Conservation (phyloP, 2,113 vertebrate genomes). For the Jacana jacana region DNA sequence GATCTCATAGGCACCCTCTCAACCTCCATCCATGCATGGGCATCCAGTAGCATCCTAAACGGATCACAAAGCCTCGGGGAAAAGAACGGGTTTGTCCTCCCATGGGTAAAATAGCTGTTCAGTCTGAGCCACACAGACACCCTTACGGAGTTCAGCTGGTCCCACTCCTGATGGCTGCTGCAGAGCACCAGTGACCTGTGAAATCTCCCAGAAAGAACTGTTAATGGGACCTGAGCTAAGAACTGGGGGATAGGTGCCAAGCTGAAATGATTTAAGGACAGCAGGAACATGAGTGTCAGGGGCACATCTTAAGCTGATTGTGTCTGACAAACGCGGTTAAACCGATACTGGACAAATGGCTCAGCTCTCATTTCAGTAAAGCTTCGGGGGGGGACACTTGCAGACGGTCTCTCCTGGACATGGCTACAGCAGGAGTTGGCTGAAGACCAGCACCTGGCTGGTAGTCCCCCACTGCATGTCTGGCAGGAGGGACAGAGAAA, state of each 20-base stretch:
- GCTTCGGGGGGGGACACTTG: neutral
- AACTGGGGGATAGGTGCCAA: neutral
- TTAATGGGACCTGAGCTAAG: neutral
- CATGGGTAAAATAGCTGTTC: fast-evolving
- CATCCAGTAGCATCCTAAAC: fast-evolving
- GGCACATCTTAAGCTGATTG: neutral
- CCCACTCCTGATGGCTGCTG: neutral
- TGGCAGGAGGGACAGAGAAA: conserved; percentile 51
- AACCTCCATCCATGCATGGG: neutral
- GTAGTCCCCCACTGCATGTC: neutral
- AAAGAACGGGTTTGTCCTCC: neutral
- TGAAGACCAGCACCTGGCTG: conserved; percentile 21
- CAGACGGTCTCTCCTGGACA: fast-evolving
- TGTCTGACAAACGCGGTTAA: neutral
- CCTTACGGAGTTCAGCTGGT: neutral
- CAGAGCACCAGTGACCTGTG: neutral
- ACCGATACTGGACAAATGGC: neutral
- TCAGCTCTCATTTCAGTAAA: neutral
- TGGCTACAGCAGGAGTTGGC: neutral
- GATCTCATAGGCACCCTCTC: neutral
- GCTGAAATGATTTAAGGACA: neutral
- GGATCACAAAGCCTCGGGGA: neutral
- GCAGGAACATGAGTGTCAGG: neutral
- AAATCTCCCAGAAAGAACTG: neutral
- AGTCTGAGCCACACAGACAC: neutral